Percentiles rank a stretch among this genome's conserved stretches.
phyloP scores from a whole-genome alignment of 2,797 vertebrate species.

The Schizothorax lantsangensis region DNA sequence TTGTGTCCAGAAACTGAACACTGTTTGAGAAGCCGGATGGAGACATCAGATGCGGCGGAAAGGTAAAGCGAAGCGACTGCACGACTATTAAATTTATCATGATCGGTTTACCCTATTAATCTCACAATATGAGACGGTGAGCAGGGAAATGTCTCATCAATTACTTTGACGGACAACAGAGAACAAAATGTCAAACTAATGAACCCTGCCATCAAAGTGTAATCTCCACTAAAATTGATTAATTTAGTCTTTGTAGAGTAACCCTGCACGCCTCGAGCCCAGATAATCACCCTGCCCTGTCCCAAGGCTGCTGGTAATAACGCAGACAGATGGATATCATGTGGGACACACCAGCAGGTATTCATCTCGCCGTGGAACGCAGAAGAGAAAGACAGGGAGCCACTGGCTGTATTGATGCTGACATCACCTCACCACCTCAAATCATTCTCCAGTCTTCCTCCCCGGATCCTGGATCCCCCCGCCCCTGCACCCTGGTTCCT shows the following conservation, averaged over 20 bases:
- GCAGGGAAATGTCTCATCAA: constrained; percentile 49
- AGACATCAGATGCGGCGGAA: background rate
- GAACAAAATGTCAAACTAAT: constrained; percentile 61
- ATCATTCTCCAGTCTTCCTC: constrained; percentile 68
- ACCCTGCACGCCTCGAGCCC: constrained; percentile 31
- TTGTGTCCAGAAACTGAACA: background rate
- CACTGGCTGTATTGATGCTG: constrained; percentile 74
- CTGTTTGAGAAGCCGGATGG: background rate
- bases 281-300: constrained; percentile 48
- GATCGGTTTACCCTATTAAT: constrained; percentile 42
- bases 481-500: constrained; percentile 71
- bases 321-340: constrained; percentile 59
- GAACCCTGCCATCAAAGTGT: constrained; percentile 53
- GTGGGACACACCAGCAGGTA: constrained; percentile 54
- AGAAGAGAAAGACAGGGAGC: constrained; percentile 59
- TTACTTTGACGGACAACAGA: constrained; percentile 42
- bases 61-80: constrained; percentile 13
- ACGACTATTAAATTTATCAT: constrained; percentile 51
- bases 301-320: constrained; percentile 48
- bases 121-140: constrained; percentile 31
- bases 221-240: constrained; percentile 48
- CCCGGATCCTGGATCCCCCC: constrained; percentile 64
- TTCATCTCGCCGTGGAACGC: constrained; percentile 45
- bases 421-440: constrained; percentile 75
- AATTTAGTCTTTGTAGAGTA: constrained; percentile 50